These are phyloP conservation scores for Conus canariensis DNA, from an alignment of 2,888 invertebrate species.

Conservation along the genomic window DNA sequence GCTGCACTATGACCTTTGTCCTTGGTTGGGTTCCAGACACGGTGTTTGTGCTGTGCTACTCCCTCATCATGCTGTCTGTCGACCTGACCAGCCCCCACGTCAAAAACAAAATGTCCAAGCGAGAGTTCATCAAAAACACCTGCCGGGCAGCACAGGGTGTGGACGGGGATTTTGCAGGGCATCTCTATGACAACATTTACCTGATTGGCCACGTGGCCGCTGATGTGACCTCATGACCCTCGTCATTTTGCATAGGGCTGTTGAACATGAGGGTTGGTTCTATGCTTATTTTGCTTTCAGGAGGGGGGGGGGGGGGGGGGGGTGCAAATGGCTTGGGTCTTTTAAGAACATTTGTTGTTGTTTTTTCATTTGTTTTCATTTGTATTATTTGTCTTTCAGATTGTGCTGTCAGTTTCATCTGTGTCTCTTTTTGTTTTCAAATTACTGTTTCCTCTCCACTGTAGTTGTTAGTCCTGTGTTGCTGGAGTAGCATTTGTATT, in stretches of 20 bases:
- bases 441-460: too few relatives aligned
- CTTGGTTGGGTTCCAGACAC: slow-evolving; percentile 72
- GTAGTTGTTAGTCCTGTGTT: too few relatives aligned
- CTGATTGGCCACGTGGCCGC: slow-evolving; percentile 80
- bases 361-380: neutral
- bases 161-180: slow-evolving; percentile 79
- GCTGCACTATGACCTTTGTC: slow-evolving; percentile 80
- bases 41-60: slow-evolving; percentile 80
- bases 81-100: slow-evolving; percentile 80
- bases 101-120: slow-evolving; percentile 82
- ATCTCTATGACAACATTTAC: slow-evolving; percentile 81
- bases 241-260: slow-evolving; percentile 12
- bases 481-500: too few relatives aligned
- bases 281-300: neutral
- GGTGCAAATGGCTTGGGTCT: too few relatives aligned
- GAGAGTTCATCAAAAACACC: slow-evolving; percentile 81
- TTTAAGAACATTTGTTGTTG: neutral
- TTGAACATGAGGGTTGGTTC: neutral
- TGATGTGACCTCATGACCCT: slow-evolving; percentile 44
- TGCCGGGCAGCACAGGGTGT: slow-evolving; percentile 77
- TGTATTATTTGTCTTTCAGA: too few relatives aligned
- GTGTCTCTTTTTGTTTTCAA: too few relatives aligned
- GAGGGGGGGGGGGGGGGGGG: neutral
- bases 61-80: slow-evolving; percentile 80
- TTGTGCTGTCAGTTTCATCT: too few relatives aligned